Evolutionary conservation across 2,888 invertebrate species (phyloP).

Genomic region (Sisyra nigra): DNA sequence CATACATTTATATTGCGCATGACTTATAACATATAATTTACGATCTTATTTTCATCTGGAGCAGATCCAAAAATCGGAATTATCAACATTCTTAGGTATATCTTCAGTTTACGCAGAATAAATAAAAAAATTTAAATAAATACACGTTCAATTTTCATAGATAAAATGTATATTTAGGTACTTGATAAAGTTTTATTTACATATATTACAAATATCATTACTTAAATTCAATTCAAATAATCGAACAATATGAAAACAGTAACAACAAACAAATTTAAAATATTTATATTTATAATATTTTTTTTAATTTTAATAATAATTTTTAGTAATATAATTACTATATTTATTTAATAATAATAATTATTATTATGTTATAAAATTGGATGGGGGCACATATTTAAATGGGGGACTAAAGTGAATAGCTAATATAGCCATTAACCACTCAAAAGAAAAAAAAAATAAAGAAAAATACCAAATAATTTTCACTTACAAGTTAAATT

Average conservation of each 20-base stretch:
- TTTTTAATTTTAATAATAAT: not conserved
- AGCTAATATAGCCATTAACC: not conserved
- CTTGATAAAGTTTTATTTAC: slow-evolving; percentile 5
- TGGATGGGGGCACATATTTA: not conserved
- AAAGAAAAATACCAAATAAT: too few relatives aligned
- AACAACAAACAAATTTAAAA: slow-evolving; percentile 7
- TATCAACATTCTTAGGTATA: too few relatives aligned
- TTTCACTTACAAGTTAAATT: not conserved
- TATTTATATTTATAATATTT: slow-evolving; percentile 1
- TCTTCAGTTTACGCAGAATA: too few relatives aligned
- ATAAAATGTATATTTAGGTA: slow-evolving; percentile 9
- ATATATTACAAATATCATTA: slow-evolving; percentile 7
- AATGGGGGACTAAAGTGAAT: not conserved
- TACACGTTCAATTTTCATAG: not conserved
- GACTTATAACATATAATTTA: too few relatives aligned
- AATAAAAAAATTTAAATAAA: slow-evolving; percentile 2
- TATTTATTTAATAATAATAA: not conserved
- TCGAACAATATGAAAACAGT: slow-evolving; percentile 7
- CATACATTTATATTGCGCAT: too few relatives aligned
- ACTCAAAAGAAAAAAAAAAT: not conserved
- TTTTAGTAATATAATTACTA: slow-evolving; percentile 1
- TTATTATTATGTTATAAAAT: not conserved
- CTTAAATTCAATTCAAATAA: slow-evolving; percentile 4
- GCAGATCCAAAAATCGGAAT: too few relatives aligned
- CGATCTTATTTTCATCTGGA: too few relatives aligned